phyloP scores from a whole-genome alignment of 92 coral and sea anemone species.

The Palythoa grandis region DNA sequence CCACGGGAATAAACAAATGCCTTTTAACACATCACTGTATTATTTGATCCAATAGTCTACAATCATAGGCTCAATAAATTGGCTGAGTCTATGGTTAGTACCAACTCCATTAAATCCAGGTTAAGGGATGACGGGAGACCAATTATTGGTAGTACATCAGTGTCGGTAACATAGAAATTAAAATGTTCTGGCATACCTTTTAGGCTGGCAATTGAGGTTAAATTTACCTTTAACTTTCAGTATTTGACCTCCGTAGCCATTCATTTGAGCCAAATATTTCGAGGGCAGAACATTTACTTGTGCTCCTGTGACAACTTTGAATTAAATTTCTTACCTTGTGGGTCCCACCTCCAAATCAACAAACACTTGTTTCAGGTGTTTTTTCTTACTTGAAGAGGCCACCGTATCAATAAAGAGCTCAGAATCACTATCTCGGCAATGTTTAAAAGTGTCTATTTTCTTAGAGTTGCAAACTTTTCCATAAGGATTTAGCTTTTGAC shows the following conservation, averaged over 20 bases:
- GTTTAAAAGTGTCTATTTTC: too few species aligned
- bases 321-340: not conserved
- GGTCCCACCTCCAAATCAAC: constrained; percentile 14
- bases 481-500: too few species aligned
- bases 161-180: not conserved
- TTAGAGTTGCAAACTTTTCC: too few species aligned
- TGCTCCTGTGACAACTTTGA: constrained; percentile 10
- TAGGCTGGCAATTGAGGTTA: too few species aligned
- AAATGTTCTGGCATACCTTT: not conserved
- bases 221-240: too few species aligned
- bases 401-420: too few species aligned
- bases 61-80: too few species aligned
- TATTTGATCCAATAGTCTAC: too few species aligned
- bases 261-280: not conserved
- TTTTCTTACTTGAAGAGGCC: not conserved
- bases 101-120: not conserved
- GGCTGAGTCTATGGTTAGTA: not conserved
- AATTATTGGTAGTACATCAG: not conserved
- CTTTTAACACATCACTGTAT: too few species aligned
- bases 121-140: not conserved
- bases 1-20: too few species aligned
- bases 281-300: constrained; percentile 27
- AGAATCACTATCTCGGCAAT: too few species aligned
- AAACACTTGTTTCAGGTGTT: constrained; percentile 19
- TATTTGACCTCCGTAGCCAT: not conserved